A percentile compares a stretch with the other conserved stretches of the same genome.
Evolutionary conservation across 2,888 invertebrate genomes (phyloP).

Genomic region (Apotomis turbidana): DNA sequence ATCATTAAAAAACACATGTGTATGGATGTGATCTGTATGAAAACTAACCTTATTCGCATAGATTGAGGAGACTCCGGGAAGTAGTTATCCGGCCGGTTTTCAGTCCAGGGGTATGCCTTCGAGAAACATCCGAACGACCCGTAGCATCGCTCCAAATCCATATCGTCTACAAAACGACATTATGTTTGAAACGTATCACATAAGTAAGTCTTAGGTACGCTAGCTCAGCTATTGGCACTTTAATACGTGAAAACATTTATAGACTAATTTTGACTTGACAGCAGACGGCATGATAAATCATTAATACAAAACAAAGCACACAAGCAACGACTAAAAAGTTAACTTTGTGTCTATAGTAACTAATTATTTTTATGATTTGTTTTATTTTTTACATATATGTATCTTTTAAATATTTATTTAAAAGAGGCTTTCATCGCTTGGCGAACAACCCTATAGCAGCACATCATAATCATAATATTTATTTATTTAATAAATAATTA

Average conservation of each 20-base stretch:
- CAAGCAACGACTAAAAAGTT: too few relatives aligned
- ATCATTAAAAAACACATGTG: too few relatives aligned
- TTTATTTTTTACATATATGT: too few relatives aligned
- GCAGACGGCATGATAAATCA: too few relatives aligned
- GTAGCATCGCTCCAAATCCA: slow-evolving; percentile 87
- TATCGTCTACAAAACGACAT: slow-evolving; percentile 61
- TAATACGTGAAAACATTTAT: not conserved
- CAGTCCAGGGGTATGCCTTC: slow-evolving; percentile 90
- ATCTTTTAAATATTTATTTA: too few relatives aligned
- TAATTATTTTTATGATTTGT: too few relatives aligned
- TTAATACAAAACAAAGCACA: too few relatives aligned
- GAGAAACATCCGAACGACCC: slow-evolving; percentile 92
- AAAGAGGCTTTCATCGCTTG: too few relatives aligned
- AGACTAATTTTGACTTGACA: not conserved
- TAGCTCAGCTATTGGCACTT: not conserved
- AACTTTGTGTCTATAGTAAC: too few relatives aligned
- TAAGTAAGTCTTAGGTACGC: not conserved
- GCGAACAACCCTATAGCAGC: too few relatives aligned
- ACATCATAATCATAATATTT: too few relatives aligned
- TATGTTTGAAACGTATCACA: not conserved
- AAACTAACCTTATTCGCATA: slow-evolving; percentile 78
- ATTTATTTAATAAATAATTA: too few relatives aligned
- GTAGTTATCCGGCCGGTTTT: slow-evolving; percentile 90
- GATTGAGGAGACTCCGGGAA: slow-evolving; percentile 89
- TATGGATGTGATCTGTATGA: not conserved